Evolutionary conservation across 1,140 invertebrate species (phyloP).

Genomic region (Pararge aegeria): DNA sequence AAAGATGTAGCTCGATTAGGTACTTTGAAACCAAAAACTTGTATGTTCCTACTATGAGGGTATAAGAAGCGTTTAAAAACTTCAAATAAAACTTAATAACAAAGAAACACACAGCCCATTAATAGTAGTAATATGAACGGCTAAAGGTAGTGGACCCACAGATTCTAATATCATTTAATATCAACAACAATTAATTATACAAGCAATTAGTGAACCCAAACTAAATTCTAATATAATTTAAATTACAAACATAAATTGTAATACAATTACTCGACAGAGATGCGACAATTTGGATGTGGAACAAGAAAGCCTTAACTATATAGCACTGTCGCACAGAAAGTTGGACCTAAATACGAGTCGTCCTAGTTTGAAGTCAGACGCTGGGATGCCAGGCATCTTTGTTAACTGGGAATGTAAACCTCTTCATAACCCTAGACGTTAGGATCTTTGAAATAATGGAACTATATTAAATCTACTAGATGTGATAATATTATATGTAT

Average conservation of each 20-base stretch:
- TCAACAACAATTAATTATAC: too few relatives aligned
- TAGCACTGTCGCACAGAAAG: constrained; percentile 2
- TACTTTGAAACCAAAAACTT: too few relatives aligned
- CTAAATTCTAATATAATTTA: not conserved
- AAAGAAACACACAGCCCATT: too few relatives aligned
- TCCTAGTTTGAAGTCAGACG: constrained; percentile 10
- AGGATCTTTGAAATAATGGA: constrained; percentile 11
- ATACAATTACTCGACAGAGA: not conserved
- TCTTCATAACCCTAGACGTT: constrained; percentile 14
- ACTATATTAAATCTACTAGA: not conserved
- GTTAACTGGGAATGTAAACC: constrained; percentile 20
- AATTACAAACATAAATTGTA: not conserved
- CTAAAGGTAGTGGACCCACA: too few relatives aligned
- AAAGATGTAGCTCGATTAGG: too few relatives aligned
- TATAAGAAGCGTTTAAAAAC: too few relatives aligned
- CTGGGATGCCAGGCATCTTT: constrained; percentile 21
- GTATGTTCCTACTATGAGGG: too few relatives aligned
- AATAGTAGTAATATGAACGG: too few relatives aligned
- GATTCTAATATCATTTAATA: too few relatives aligned
- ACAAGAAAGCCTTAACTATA: not conserved
- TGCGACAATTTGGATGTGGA: not conserved
- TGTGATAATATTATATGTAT: not conserved
- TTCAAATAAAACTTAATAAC: too few relatives aligned
- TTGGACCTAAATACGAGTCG: constrained; percentile 11
- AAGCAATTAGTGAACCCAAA: too few relatives aligned